phyloP scores from a whole-genome alignment of 2,113 vertebrate genomes.

The Bungarus multicinctus region DNA sequence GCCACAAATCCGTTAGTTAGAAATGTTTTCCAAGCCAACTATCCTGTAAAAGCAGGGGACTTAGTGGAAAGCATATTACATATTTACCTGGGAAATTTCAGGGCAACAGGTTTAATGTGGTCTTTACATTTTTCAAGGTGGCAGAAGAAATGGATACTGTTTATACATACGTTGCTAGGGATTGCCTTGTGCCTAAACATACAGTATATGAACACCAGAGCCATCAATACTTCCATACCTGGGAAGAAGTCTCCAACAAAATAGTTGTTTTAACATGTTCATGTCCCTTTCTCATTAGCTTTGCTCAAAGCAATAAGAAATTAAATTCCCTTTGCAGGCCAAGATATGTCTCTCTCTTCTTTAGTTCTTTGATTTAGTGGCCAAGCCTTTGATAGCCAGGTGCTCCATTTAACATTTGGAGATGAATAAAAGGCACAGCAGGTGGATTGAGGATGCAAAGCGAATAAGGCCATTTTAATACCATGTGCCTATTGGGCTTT shows the following conservation, averaged over 20 bases:
- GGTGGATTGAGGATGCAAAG: neutral
- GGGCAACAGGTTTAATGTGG: neutral
- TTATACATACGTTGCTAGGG: neutral
- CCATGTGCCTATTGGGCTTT: neutral
- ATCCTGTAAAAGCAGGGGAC: accelerated
- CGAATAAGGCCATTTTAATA: neutral
- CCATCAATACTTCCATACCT: neutral
- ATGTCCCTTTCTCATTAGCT: neutral
- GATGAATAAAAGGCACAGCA: neutral
- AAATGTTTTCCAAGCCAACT: neutral
- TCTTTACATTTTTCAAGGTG: neutral
- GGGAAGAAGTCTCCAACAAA: neutral
- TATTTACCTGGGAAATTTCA: neutral
- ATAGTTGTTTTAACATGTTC: neutral
- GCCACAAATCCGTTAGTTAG: constrained; percentile 14
- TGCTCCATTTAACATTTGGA: neutral
- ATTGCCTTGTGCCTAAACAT: neutral
- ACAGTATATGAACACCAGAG: neutral
- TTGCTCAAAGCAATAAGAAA: neutral
- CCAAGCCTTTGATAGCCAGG: neutral
- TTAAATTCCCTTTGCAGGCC: neutral
- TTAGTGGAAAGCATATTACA: neutral
- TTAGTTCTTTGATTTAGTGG: neutral
- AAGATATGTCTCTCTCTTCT: neutral
- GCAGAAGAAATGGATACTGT: neutral